Percentiles rank a stretch among this genome's conserved stretches.
These are phyloP conservation scores for Tetragonula clypearis DNA, from an alignment of 1,140 invertebrate species.

Conservation along the genomic window DNA sequence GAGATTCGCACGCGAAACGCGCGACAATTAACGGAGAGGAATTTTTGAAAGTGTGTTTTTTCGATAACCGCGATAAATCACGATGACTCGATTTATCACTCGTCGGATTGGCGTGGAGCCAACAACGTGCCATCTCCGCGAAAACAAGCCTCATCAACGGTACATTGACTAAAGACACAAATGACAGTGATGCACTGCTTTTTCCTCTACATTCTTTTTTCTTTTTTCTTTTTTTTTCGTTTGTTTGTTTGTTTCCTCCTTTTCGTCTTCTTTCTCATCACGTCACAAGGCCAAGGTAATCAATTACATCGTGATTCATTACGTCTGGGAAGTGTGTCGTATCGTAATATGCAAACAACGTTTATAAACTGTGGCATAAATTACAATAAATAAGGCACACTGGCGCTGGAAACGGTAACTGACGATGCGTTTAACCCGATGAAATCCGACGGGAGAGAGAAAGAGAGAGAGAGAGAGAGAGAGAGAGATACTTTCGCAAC, in stretches of 20 bases:
- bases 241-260: background rate
- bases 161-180: background rate
- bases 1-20: background rate
- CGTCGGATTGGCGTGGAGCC: conserved; percentile 25
- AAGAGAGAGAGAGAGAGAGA: background rate
- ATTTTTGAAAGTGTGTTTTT: background rate
- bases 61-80: background rate
- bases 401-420: background rate
- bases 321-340: background rate
- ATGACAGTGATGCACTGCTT: background rate
- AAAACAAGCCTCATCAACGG: conserved; percentile 47
- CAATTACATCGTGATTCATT: conserved; percentile 5
- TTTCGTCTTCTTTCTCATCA: background rate
- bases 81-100: conserved; percentile 54
- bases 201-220: background rate
- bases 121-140: conserved; percentile 22
- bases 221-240: background rate
- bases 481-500: background rate
- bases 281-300: background rate
- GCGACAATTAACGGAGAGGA: conserved; percentile 7
- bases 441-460: background rate
- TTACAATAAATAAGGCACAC: background rate
- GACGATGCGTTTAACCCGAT: background rate
- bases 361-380: too few relatives aligned
- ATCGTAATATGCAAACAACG: background rate